Evolutionary conservation across 2,888 invertebrate genomes (phyloP).

Genomic region (Ophioninae sp.): DNA sequence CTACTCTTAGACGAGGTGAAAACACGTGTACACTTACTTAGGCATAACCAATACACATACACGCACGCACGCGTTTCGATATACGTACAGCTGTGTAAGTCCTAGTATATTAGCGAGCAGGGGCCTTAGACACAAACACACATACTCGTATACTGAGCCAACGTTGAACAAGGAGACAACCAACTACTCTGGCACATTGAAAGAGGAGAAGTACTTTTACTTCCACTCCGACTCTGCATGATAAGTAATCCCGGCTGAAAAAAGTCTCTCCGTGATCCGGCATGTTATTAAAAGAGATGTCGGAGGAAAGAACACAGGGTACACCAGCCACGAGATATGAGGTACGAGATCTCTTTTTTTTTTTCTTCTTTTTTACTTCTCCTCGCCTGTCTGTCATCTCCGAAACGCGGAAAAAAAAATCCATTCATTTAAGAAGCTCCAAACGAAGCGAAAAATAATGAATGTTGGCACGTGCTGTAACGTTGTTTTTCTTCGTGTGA

Average conservation of each 20-base stretch:
- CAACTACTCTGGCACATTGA: conserved; percentile 26
- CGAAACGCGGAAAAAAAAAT: not conserved
- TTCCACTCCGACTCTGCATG: conserved; percentile 42
- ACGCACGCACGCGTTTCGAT: not conserved
- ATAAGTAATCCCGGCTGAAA: conserved; percentile 50
- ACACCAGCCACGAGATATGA: not conserved
- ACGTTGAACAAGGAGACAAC: conserved; percentile 16
- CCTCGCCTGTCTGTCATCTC: conserved; percentile 2
- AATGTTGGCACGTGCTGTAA: not conserved
- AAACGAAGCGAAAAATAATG: not conserved
- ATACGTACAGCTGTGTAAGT: conserved; percentile 1
- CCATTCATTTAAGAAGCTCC: not conserved
- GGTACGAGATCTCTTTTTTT: not conserved
- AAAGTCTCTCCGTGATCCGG: conserved; percentile 48
- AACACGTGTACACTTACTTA: conserved; percentile 45
- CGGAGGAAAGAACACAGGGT: not conserved
- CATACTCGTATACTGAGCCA: conserved; percentile 15
- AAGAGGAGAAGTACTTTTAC: conserved; percentile 37
- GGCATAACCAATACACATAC: not conserved
- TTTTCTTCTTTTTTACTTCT: conserved; percentile 3
- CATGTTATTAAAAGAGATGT: conserved; percentile 37
- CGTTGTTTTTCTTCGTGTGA: not conserved
- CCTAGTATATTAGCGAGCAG: conserved; percentile 27
- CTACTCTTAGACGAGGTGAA: conserved; percentile 55
- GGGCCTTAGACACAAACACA: conserved; percentile 1